A percentile compares a stretch with the other conserved stretches of the same genome.
phyloP scores from a whole-genome alignment of 2,888 invertebrate species.

The Phragmatobia fuliginosa region DNA sequence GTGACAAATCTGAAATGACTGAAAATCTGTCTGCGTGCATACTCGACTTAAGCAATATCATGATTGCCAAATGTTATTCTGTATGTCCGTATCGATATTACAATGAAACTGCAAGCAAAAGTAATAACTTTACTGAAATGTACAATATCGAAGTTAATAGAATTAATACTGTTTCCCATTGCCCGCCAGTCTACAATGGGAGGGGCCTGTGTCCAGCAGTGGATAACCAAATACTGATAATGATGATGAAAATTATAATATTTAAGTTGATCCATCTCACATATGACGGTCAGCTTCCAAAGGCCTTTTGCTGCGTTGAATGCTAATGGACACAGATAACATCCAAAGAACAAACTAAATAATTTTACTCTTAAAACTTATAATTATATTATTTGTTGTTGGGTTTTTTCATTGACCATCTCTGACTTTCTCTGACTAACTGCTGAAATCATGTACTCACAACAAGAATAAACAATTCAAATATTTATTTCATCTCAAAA shows the following conservation, averaged over 20 bases:
- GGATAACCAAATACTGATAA: too few species aligned
- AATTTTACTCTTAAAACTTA: too few species aligned
- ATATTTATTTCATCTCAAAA: too few species aligned
- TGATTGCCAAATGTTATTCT: slow-evolving; percentile 30
- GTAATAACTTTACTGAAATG: neutral
- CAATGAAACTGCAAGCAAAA: neutral
- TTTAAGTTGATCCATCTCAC: neutral
- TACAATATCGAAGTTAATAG: neutral
- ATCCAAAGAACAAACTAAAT: too few species aligned
- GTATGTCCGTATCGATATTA: slow-evolving; percentile 7
- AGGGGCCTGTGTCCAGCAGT: too few species aligned
- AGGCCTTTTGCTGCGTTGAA: neutral
- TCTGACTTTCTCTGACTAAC: too few species aligned
- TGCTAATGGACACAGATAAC: neutral
- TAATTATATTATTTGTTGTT: too few species aligned
- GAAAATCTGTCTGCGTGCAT: slow-evolving; percentile 28
- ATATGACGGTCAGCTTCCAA: neutral
- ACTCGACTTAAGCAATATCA: slow-evolving; percentile 25
- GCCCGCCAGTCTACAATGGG: too few species aligned
- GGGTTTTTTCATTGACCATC: too few species aligned
- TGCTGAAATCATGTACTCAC: too few species aligned
- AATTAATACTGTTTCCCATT: neutral
- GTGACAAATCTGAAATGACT: slow-evolving; percentile 38
- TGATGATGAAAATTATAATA: too few species aligned
- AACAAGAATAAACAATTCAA: too few species aligned